Base-by-base conservation (phyloP, 1,140 invertebrate genomes). In the Drosophila pachea region DNA sequence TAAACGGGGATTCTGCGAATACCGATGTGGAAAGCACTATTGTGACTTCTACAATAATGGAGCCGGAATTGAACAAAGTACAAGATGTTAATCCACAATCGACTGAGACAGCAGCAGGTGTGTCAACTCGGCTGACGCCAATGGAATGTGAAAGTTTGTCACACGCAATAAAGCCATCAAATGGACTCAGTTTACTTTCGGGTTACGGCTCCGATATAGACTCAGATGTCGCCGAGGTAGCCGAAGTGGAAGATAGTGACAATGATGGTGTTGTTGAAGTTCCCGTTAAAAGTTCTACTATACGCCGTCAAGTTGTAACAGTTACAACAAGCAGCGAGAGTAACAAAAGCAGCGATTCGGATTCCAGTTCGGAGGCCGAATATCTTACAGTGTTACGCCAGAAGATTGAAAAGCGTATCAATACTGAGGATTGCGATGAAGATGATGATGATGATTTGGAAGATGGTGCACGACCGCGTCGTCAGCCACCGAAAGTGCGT, bases 341-440 rank as follows among this genome's bases (percentile, higher is more conserved):
- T 29, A 78, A 64, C 35, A 72, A 11, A 7, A 47, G 74, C 58
- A 81, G 73, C 5, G 52, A 68, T 42, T 79, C 81, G 0, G 82
- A 88, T 45, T 74, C 82, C 0, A 68, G 71, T 6, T 79, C 77
- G 0, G 86, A 88, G 16, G 76, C 73, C 2, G 86, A 89, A 43
- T 88, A 87, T 67, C 63, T 88, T 0, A 76, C 72, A 5, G 76
- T 69, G 4, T 52, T 88, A 16, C 68, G 83, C 2, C 71, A 89
- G 42, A 76, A 76, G 12, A 89, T 89, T 7, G 79, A 87, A 1
- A 88, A 82, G 22, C 52, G 61, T 5, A 89, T 87, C n/a, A 76
- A 77, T 50, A 73, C 70, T 0, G 73, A 61, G 14, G 81, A 83
- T 7, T 79, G 74, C 9, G 88, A 89, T 40, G 86, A 84, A 7